These are phyloP conservation scores for Fistularia tabacaria DNA, from an alignment of 2,797 vertebrate species.

Conservation along the genomic window DNA sequence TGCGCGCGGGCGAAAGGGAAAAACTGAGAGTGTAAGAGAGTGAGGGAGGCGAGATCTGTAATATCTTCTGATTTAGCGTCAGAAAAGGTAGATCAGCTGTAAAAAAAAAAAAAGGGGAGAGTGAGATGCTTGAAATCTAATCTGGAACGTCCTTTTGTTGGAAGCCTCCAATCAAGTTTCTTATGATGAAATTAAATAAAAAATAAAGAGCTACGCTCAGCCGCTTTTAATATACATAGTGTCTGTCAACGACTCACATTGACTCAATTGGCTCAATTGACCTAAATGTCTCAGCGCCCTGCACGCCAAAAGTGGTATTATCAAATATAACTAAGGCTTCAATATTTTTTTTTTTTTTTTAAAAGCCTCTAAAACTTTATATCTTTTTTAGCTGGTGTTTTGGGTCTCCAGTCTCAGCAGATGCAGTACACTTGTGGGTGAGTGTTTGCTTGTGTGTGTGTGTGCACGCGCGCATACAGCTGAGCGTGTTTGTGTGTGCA, in stretches of 20 bases:
- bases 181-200: constrained; percentile 21
- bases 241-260: constrained; percentile 26
- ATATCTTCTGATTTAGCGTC: constrained; percentile 45
- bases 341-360: constrained; percentile 29
- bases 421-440: constrained; percentile 42
- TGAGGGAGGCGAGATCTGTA: constrained; percentile 54
- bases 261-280: too few relatives aligned
- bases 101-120: constrained; percentile 57
- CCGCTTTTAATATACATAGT: constrained; percentile 13
- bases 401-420: constrained; percentile 51
- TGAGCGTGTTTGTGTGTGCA: constrained; percentile 22
- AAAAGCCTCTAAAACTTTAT: constrained; percentile 47
- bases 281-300: constrained; percentile 24
- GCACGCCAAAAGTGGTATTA: constrained; percentile 27
- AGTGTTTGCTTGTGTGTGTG: constrained; percentile 14
- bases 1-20: background rate
- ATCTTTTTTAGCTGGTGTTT: constrained; percentile 52
- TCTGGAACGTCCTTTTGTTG: constrained; percentile 32
- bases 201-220: constrained; percentile 25
- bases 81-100: constrained; percentile 32
- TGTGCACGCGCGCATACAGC: background rate
- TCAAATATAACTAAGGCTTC: constrained; percentile 35
- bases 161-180: background rate
- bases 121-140: constrained; percentile 52
- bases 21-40: constrained; percentile 11